Evolutionary conservation across 2,888 invertebrate species (phyloP).

Genomic region (Drosophila mercatorum): DNA sequence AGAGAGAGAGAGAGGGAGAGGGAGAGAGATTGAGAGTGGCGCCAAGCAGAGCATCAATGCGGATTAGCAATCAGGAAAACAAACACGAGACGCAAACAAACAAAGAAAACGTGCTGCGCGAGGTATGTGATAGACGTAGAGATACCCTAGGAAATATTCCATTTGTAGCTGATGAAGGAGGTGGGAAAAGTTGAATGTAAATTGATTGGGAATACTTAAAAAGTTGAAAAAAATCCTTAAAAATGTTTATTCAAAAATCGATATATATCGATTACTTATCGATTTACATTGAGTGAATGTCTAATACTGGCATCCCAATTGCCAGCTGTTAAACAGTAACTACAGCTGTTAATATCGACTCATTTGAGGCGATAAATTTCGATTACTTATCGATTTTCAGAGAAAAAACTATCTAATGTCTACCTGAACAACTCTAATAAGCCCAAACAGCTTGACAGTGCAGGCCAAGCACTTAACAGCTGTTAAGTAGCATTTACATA

Average conservation of each 20-base stretch:
- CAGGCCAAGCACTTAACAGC: not conserved
- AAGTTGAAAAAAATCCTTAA: too few relatives aligned
- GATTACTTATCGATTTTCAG: not conserved
- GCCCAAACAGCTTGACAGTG: not conserved
- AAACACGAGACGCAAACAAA: constrained; percentile 16
- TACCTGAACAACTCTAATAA: not conserved
- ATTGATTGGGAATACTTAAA: too few relatives aligned
- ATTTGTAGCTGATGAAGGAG: too few relatives aligned
- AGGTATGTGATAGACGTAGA: not conserved
- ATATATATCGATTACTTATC: not conserved
- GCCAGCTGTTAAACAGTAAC: not conserved
- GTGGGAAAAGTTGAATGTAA: too few relatives aligned
- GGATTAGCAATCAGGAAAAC: constrained; percentile 37
- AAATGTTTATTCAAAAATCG: not conserved
- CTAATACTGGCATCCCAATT: too few relatives aligned
- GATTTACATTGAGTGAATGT: too few relatives aligned
- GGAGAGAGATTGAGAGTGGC: not conserved
- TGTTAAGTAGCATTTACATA: not conserved
- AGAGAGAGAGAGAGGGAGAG: not conserved
- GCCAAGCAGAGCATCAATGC: constrained; percentile 14
- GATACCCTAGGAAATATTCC: not conserved
- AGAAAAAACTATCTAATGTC: not conserved
- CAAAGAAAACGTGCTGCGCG: not conserved
- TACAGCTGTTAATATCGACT: too few relatives aligned
- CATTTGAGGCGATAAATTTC: not conserved